These are phyloP conservation scores for Ophion ventricosus DNA, from an alignment of 2,888 invertebrate genomes.

Conservation along the genomic window DNA sequence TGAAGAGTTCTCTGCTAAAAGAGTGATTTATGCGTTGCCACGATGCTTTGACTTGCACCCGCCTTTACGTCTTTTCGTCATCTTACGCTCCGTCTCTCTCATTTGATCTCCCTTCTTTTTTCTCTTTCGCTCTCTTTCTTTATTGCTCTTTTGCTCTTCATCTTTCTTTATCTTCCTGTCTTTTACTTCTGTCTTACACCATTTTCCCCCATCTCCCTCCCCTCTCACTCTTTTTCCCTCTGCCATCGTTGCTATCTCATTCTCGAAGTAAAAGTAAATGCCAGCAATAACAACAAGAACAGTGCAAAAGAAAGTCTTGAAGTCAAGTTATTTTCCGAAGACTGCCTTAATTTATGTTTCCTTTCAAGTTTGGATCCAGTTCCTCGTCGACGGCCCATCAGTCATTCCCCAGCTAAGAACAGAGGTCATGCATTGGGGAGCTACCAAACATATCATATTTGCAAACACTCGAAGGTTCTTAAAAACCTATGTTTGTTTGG, in stretches of 20 bases:
- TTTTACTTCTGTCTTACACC: too few species aligned
- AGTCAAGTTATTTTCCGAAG: conserved; percentile 66
- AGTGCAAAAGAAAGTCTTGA: conserved; percentile 49
- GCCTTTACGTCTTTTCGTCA: conserved; percentile 38
- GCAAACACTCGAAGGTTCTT: background rate
- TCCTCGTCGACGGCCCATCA: conserved; percentile 26
- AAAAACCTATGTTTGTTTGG: background rate
- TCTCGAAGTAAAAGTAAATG: conserved; percentile 52
- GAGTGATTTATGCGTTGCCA: conserved; percentile 69
- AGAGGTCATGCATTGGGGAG: conserved; percentile 4
- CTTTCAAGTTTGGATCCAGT: conserved; percentile 65
- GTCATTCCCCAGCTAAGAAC: conserved; percentile 56
- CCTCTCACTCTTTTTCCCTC: too few species aligned
- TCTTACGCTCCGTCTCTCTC: conserved; percentile 24
- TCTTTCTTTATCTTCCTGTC: too few species aligned
- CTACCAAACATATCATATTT: background rate
- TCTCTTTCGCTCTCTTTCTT: conserved; percentile 24
- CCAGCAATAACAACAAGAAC: conserved; percentile 14
- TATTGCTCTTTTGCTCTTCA: background rate
- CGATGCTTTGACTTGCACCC: conserved; percentile 36
- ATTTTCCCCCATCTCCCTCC: too few species aligned
- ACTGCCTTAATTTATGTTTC: conserved; percentile 72
- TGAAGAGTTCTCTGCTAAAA: conserved; percentile 61
- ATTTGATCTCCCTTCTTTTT: conserved; percentile 36
- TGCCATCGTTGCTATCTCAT: background rate